These are phyloP conservation scores for Etheostoma spectabile DNA, from an alignment of 2,113 vertebrate genomes.

Conservation along the genomic window DNA sequence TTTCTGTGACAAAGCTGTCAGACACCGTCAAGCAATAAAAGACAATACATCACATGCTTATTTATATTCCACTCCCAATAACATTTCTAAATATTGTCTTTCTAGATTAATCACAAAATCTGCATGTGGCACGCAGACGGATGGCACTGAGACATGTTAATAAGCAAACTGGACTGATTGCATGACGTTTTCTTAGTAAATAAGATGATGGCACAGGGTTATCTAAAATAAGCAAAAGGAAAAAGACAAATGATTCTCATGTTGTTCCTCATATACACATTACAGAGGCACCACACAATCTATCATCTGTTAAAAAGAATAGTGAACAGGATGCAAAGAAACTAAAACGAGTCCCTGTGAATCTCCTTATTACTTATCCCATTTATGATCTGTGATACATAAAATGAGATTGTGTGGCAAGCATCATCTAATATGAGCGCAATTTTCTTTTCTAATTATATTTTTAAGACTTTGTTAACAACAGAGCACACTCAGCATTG, in stretches of 20 bases:
- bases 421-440: neutral
- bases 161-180: conserved; percentile 68
- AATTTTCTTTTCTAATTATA: neutral
- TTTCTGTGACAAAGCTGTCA: conserved; percentile 79
- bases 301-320: conserved; percentile 12
- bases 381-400: neutral
- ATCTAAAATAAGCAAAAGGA: conserved; percentile 65
- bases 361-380: neutral
- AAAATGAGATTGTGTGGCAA: neutral
- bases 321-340: conserved; percentile 20
- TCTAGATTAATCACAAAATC: conserved; percentile 82
- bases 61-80: conserved; percentile 78
- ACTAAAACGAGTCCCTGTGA: conserved; percentile 20
- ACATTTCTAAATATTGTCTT: conserved; percentile 81
- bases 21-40: conserved; percentile 81
- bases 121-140: conserved; percentile 68
- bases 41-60: conserved; percentile 83
- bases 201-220: conserved; percentile 57
- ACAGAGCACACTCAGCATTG: neutral
- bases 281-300: conserved; percentile 31
- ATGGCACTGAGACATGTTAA: conserved; percentile 46
- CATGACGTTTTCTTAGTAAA: conserved; percentile 47
- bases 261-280: conserved; percentile 35
- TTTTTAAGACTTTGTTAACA: conserved; percentile 3
- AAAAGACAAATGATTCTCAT: conserved; percentile 58